Base-by-base conservation (phyloP, 2,113 vertebrate genomes). In the Recurvirostra avosetta region DNA sequence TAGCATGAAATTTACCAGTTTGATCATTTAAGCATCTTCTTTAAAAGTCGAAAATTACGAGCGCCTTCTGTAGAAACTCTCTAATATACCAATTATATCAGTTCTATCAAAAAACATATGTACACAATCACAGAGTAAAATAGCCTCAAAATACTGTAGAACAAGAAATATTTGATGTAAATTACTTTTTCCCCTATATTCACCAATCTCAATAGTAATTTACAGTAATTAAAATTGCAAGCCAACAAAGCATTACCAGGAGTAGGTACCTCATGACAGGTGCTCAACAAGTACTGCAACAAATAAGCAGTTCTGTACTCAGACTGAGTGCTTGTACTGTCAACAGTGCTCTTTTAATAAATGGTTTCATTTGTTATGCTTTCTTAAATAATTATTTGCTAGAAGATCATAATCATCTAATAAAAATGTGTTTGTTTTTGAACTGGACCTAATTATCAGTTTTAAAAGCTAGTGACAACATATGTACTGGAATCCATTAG, bases 401-500 rank as follows among this genome's bases (percentile, higher is more conserved):
- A 86, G n/a, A 66, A 40, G 32, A 93, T 81, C 15, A 80, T 70
- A 88, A 92, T 90, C 29, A 67, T 62, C 84, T 91, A 95, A 85
- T 92, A 89, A 96, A 94, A 95, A 86, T 21, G 36, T 87, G 71
- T 73, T 87, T 73, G 34, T 9, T 82, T 92, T 94, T 90, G 53
- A 95, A 90, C 72, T 4, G 2, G 59, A 88, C 58, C 67, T 85
- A 91, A 92, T 95, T 86, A 93, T 32, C 80, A 73, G 49, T 50
- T 66, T 82, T 70, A 83, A 89, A 89, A 92, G 56, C 86, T 27
- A 41, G 23, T 73, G 87, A 85, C 49, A 94, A 62, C 13, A 43
- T 41, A 32, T 2, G 14, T 27, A 41, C 50, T 40, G 34, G 66
- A 94, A 95, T 53, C 68, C 40, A 84, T 67, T 65, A 88, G 29